Conservation (phyloP, 1,140 invertebrate species). For the Tetramorium alpestre region DNA sequence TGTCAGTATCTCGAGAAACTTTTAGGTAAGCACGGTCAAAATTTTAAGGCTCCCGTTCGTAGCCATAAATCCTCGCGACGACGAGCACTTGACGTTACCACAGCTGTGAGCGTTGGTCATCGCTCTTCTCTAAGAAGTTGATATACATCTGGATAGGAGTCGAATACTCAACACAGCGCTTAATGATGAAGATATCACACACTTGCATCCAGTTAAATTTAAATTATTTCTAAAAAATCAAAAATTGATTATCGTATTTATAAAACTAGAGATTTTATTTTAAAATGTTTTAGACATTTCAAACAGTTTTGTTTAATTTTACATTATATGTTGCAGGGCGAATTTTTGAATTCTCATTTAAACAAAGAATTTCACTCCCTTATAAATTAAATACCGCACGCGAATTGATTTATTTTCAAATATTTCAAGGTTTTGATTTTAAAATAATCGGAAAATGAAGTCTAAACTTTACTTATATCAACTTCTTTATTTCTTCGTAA, state of each 20-base stretch:
- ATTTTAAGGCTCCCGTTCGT: constrained; percentile 29
- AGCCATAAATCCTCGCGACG: constrained; percentile 1
- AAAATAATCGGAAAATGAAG: neutral
- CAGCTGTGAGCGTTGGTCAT: neutral
- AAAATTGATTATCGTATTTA: neutral
- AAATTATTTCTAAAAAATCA: neutral
- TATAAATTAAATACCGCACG: neutral
- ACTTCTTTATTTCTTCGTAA: too few relatives aligned
- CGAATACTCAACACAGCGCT: neutral
- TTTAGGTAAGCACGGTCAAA: constrained; percentile 73
- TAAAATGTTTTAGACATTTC: neutral
- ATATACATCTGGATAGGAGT: neutral
- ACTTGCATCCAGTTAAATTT: neutral
- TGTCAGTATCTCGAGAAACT: constrained; percentile 82
- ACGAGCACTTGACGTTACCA: constrained; percentile 3
- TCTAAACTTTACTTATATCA: too few relatives aligned
- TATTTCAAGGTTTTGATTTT: neutral
- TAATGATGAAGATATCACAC: neutral
- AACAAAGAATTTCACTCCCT: neutral
- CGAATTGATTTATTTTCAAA: neutral
- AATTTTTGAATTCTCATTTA: neutral
- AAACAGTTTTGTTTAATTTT: neutral
- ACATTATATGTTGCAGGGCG: too few relatives aligned
- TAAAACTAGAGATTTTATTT: neutral
- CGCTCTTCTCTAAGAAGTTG: neutral